Evolutionary conservation across 2,888 invertebrate genomes (phyloP), one percentile per base, ranked within the genome.

Genomic region (Tromatobia lineatoria): DNA sequence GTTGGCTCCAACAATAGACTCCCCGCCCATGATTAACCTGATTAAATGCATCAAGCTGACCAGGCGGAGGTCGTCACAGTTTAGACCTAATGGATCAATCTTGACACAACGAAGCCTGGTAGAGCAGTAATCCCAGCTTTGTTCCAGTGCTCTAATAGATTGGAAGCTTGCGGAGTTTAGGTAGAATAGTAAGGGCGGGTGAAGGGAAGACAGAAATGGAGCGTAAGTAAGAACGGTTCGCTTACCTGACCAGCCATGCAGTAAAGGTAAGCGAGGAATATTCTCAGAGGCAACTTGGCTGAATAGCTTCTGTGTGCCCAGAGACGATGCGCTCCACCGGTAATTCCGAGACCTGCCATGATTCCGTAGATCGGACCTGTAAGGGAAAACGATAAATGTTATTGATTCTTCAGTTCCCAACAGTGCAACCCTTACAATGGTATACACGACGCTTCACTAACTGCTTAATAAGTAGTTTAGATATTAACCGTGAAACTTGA

Each of bases 231-330:
- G 70, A 70, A 76, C 29, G 69, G 80, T 80, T 61, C 23, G 54
- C 94, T 95, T 94, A 99, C 99, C 95, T 98, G 97, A 85, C 98
- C 98, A 34, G 97, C 96, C 88, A 98, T 94, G 0, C 98, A 97
- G 92, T 98, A 98, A 88, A 96, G 96, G n/a, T 97, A 88, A 95
- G 97, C 97, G 1, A 99, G 95, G 66, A 97, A 94, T 79, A 98
- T 94, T 88, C 96, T 95, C 1, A 99, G 94, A 1, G 96, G 96
- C 7, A 95, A 94, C 88, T 94, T 96, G 0, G 99, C 99, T 88
- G 96, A 96, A 94, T 98, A 99, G 2, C 98, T 95, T 79, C 95
- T 95, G 94, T 99, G 99, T 0, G 99, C 96, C 99, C 99, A 99
- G 66, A 99, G 94, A 85, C 99, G 95, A 94, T 99, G 99, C 0